A percentile compares a stretch with the other conserved stretches of the same genome.
Evolutionary conservation across 2,113 vertebrate genomes (phyloP).

Genomic region (Chlorodrepanis virens): DNA sequence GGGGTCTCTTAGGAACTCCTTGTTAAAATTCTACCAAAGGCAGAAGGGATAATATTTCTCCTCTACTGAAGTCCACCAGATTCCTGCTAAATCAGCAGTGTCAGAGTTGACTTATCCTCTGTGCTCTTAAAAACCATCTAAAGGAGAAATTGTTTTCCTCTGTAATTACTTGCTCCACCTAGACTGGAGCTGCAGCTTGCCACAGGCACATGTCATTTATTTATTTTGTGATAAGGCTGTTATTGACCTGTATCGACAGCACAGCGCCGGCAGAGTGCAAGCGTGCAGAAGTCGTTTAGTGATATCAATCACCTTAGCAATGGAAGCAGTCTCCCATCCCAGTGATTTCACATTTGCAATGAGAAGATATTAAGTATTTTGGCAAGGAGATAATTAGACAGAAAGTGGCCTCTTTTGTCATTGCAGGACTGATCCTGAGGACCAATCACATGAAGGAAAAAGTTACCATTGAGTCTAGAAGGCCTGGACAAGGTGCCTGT

Average conservation of each 20-base stretch:
- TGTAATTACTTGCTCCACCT: not conserved
- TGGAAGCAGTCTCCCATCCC: not conserved
- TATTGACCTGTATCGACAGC: not conserved
- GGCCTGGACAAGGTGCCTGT: not conserved
- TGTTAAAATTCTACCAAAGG: conserved; percentile 21
- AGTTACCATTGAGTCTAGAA: not conserved
- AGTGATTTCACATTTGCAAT: not conserved
- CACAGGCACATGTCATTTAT: not conserved
- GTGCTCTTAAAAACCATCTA: not conserved
- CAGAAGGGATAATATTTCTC: not conserved
- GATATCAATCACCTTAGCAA: not conserved
- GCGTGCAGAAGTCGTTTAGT: not conserved
- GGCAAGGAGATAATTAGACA: not conserved
- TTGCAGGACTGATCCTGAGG: not conserved
- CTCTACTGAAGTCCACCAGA: not conserved
- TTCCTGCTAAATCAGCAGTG: not conserved
- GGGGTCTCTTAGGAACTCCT: conserved; percentile 1
- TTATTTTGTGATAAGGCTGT: not conserved
- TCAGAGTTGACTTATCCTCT: not conserved
- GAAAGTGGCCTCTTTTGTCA: not conserved
- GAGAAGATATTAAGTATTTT: not conserved
- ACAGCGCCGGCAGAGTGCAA: not conserved
- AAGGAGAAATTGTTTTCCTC: conserved; percentile 26
- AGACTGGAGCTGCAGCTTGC: not conserved
- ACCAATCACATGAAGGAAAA: not conserved